Base-by-base conservation (phyloP, 2,113 vertebrate genomes). In the Marmota flaviventris region DNA sequence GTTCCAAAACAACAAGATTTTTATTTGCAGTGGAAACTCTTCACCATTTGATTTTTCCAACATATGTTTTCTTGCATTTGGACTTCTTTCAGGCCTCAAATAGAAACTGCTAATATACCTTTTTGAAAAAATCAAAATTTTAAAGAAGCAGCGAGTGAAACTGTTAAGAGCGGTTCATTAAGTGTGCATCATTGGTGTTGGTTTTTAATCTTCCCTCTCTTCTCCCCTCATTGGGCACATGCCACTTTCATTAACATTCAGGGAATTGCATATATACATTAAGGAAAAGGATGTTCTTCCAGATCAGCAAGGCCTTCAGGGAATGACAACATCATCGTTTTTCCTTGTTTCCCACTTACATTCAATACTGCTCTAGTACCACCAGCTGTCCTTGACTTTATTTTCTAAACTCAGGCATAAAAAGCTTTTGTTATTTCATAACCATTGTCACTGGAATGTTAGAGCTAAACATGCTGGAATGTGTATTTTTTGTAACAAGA, bases 141-240 rank as follows among this genome's bases (percentile, higher is more conserved):
- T 91, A 75, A 67, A 94, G 89, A 95, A 93, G 42, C 45, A 81
- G 90, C 69, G 48, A 42, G 29, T 86, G 53, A 92, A 90, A 65
- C 51, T 53, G 4, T 51, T 72, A 91, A 87, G 83, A 63, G 17
- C 34, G 73, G 92, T 69, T 96, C 84, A 84, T 97, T 94, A 91
- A 93, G 83, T 48, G 56, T 42, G 79, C 89, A 90, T 95, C 75
- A 45, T 16, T 79, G 58, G 29, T 79, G 39, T 92, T 93, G 83
- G 92, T 90, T 97, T 97, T 92, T 84, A 95, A 95, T 97, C 90
- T 92, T 32, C 56, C 51, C 58, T 94, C 34, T 63, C 84, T 94
- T 93, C 65, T 96, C 76, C 67, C 93, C 81, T 97, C 97, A 93
- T 51, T 96, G 96, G 76, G 76, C 87, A 96, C 58, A 90, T 9